These are phyloP conservation scores for Caenorhabditis sp. DNA, from an alignment of 2,888 invertebrate species.

Conservation along the genomic window DNA sequence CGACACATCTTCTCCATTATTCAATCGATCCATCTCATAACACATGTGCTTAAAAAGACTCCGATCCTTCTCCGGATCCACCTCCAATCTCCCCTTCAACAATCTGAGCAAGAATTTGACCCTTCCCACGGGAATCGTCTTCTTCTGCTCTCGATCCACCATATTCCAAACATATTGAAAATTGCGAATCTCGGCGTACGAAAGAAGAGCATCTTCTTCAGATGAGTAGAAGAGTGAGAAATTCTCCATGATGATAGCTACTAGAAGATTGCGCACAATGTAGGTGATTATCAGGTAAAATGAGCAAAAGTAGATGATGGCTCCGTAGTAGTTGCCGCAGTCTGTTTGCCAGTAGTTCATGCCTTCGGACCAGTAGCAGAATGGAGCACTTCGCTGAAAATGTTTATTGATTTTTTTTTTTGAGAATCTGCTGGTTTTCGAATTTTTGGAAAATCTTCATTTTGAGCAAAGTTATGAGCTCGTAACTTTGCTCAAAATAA, in stretches of 20 bases:
- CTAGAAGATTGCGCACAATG: constrained; percentile 95
- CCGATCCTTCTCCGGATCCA: constrained; percentile 95
- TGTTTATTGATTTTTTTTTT: too few relatives aligned
- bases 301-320: constrained; percentile 95
- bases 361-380: constrained; percentile 77
- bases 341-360: constrained; percentile 88
- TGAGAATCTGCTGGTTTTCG: too few relatives aligned
- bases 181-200: constrained; percentile 97
- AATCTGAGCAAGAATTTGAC: constrained; percentile 67
- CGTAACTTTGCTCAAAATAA: neutral
- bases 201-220: constrained; percentile 96
- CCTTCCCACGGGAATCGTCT: constrained; percentile 64
- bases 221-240: constrained; percentile 99
- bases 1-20: constrained; percentile 97
- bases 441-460: neutral
- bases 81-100: constrained; percentile 72
- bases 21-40: constrained; percentile 93
- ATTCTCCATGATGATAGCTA: constrained; percentile 99
- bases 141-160: constrained; percentile 92
- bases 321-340: constrained; percentile 97
- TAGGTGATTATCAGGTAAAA: constrained; percentile 99
- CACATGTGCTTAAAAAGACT: constrained; percentile 99
- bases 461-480: constrained; percentile 1
- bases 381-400: constrained; percentile 74
- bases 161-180: constrained; percentile 99